Evolutionary conservation across 2,888 invertebrate species (phyloP).

Genomic region (Suillia variegata): DNA sequence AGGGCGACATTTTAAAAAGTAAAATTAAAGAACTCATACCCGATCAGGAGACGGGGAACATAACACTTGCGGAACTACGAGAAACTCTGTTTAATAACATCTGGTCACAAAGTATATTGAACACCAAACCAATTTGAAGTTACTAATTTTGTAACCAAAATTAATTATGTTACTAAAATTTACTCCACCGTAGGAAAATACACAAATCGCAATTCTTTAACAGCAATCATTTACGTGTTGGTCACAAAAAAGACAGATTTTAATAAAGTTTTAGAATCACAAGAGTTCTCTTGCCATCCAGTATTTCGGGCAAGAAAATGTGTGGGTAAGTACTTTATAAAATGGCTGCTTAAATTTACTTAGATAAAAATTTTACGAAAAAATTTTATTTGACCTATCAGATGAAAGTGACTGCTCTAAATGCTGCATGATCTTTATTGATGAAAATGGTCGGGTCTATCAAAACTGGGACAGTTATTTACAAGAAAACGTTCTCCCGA

Average conservation of each 20-base stretch:
- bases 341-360: background rate
- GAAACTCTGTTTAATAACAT: conserved; percentile 20
- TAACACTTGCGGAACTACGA: conserved; percentile 15
- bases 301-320: conserved; percentile 55
- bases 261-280: conserved; percentile 29
- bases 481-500: conserved; percentile 59
- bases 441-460: conserved; percentile 61
- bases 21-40: conserved; percentile 7
- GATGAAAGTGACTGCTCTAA: conserved; percentile 35
- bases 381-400: conserved; percentile 13
- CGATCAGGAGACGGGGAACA: background rate
- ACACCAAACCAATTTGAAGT: background rate
- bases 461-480: conserved; percentile 61
- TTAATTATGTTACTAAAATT: too few relatives aligned
- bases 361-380: background rate
- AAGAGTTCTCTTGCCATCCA: conserved; percentile 47
- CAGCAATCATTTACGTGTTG: conserved; percentile 52
- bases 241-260: conserved; percentile 37
- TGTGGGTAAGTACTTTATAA: conserved; percentile 38
- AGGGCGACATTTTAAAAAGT: background rate
- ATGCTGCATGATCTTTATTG: conserved; percentile 56
- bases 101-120: conserved; percentile 34
- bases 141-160: background rate
- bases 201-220: conserved; percentile 46
- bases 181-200: conserved; percentile 53